Evolutionary conservation across 2,113 vertebrate species (phyloP), one percentile per base, ranked within the genome.

Genomic region (Datnioides undecimradiatus): DNA sequence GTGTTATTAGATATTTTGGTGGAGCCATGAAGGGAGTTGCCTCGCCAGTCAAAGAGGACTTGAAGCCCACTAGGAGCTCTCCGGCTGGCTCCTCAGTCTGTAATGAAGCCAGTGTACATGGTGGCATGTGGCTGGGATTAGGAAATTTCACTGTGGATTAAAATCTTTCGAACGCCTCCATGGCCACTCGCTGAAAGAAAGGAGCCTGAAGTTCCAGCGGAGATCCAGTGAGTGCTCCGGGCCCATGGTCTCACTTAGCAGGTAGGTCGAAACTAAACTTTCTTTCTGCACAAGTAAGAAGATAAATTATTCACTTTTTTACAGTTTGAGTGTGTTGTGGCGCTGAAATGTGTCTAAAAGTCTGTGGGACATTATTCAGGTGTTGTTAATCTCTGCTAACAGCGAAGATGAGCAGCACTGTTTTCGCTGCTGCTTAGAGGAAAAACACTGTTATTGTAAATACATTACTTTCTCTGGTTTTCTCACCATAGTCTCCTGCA

Each of bases 41-140:
- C 49, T 46, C 40, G 73, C 34, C 38, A 43, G 33, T 72, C 65
- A 36, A 27, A 23, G 62, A 48, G 58, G 67, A 52, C 52, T 27
- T 27, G 27, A 76, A 67, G 73, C 70, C 82, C 79, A 59, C 66
- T 77, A 34, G 70, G 82, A 76, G 63, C 33, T 55, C 73, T 41
- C 55, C 17, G 73, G 64, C 76, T 82, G 67, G 65, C 64, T 73
- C 80, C 55, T 70, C 38, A 62, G 87, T 67, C 67, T 76, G 77
- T 64, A 71, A 71, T 79, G 80, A 23, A 75, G 76, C 63, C 83
- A 51, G 87, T 69, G 82, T 88, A 88, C 81, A 86, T 41, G 83
- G 78, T 86, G 91, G 88, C 95, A 95, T 95, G 94, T 93, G 94
- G 93, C 93, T 93, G 84, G 93, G 93, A 94, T 95, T 95, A 95